These are phyloP conservation scores for Marmota monax DNA, from an alignment of 2,113 vertebrate species.

Conservation along the genomic window DNA sequence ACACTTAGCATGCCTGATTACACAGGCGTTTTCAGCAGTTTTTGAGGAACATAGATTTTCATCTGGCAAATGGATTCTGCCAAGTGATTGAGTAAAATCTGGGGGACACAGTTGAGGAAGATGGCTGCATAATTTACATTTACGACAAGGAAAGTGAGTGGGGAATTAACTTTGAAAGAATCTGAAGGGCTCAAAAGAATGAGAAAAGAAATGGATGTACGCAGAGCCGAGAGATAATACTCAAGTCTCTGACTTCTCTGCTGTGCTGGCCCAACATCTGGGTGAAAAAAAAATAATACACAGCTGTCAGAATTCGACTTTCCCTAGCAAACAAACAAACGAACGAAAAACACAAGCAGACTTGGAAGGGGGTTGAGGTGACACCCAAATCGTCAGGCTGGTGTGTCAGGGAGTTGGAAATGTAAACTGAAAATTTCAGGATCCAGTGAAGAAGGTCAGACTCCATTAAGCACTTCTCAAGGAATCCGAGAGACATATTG, in stretches of 20 bases:
- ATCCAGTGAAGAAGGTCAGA: background rate
- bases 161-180: background rate
- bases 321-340: background rate
- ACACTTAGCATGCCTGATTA: background rate
- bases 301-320: background rate
- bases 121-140: background rate
- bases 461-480: background rate
- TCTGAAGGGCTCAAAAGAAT: background rate
- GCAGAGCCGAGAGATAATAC: background rate
- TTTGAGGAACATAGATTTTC: conserved; percentile 33
- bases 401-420: background rate
- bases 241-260: background rate
- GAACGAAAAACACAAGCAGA: background rate
- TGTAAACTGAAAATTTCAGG: background rate
- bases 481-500: background rate
- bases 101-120: background rate
- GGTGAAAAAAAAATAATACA: background rate
- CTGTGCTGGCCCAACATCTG: background rate
- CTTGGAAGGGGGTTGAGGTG: background rate
- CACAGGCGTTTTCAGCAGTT: background rate
- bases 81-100: conserved; percentile 19
- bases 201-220: conserved; percentile 24
- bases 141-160: background rate
- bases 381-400: background rate
- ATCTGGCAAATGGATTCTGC: background rate